Percentiles rank a stretch among this genome's conserved stretches.
Conservation (phyloP, 2,113 vertebrate genomes). For the Hemiscyllium ocellatum region DNA sequence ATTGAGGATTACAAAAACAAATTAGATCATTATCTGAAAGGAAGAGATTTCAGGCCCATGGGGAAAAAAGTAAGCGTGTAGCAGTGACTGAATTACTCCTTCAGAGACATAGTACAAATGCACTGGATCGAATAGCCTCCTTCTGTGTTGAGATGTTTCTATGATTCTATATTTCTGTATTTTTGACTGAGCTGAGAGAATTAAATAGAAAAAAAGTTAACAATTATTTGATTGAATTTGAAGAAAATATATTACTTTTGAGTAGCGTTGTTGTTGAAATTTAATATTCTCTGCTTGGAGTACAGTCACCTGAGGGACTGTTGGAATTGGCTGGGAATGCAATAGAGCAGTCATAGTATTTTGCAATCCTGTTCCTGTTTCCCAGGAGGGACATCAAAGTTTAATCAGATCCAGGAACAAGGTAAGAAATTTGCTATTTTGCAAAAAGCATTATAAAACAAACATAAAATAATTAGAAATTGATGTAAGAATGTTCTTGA, state of each 20-base stretch:
- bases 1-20: background rate
- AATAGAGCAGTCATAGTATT: background rate
- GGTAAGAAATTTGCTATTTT: constrained; percentile 22
- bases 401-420: background rate
- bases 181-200: background rate
- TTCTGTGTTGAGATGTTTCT: background rate
- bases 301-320: background rate
- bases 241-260: background rate
- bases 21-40: background rate
- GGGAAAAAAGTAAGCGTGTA: background rate
- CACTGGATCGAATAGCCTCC: background rate
- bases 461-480: constrained; percentile 8
- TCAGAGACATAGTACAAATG: background rate
- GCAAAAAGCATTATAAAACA: background rate
- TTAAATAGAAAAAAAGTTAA: background rate
- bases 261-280: background rate
- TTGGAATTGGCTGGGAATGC: background rate
- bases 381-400: background rate
- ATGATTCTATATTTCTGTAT: background rate
- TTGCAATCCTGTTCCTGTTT: constrained; percentile 8
- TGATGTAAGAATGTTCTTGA: constrained; percentile 18
- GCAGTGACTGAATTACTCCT: background rate
- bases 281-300: background rate
- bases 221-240: background rate
- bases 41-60: background rate